Conservation (phyloP, 92 coral and sea anemone genomes). For the Ricordea florida region DNA sequence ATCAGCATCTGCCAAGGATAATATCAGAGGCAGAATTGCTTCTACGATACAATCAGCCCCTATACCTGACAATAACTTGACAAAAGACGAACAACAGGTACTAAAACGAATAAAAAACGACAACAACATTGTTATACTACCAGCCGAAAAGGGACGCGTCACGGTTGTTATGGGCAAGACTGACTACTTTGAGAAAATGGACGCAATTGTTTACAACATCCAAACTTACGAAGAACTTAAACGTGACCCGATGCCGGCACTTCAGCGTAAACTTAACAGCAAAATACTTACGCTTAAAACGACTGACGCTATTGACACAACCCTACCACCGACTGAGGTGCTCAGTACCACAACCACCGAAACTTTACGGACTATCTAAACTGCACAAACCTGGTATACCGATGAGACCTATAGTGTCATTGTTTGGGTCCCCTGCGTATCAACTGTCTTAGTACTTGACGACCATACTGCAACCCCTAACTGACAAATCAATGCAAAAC, state of each 20-base stretch:
- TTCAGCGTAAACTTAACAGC: background rate
- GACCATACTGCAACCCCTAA: too few species aligned
- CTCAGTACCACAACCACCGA: too few species aligned
- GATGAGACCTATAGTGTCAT: too few species aligned
- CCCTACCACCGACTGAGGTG: too few species aligned
- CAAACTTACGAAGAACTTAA: conserved; percentile 20
- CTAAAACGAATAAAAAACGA: conserved; percentile 21
- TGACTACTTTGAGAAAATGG: conserved; percentile 26
- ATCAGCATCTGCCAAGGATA: conserved; percentile 17
- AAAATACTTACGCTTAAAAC: too few species aligned
- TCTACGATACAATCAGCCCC: conserved; percentile 32
- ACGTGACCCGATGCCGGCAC: conserved; percentile 37
- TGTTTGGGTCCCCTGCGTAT: too few species aligned
- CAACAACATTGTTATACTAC: background rate
- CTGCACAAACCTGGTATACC: too few species aligned
- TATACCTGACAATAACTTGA: conserved; percentile 29
- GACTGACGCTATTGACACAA: too few species aligned
- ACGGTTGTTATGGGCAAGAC: conserved; percentile 40
- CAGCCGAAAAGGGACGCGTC: conserved; percentile 16
- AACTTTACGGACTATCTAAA: too few species aligned
- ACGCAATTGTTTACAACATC: background rate
- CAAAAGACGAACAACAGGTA: conserved; percentile 36
- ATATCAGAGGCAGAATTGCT: conserved; percentile 32
- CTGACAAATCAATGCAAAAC: too few species aligned
- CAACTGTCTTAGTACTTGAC: too few species aligned